These are phyloP conservation scores for Formicarius rufipectus DNA, from an alignment of 2,113 vertebrate species.

Conservation along the genomic window DNA sequence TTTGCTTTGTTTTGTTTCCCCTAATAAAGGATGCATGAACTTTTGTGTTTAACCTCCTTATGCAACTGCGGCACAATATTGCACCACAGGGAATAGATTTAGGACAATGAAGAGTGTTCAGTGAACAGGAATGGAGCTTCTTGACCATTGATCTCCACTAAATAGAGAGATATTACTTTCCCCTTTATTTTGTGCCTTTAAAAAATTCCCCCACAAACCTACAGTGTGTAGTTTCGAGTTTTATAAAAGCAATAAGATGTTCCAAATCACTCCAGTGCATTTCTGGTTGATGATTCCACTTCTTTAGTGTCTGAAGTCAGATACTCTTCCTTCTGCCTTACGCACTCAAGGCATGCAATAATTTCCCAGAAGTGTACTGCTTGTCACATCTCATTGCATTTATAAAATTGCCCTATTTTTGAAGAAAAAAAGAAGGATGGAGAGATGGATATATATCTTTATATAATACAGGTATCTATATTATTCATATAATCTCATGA, in stretches of 20 bases:
- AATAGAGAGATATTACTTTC: constrained; percentile 63
- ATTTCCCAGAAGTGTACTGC: constrained; percentile 67
- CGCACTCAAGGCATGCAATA: constrained; percentile 76
- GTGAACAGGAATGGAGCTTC: constrained; percentile 36
- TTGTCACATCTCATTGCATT: constrained; percentile 65
- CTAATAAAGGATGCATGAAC: constrained; percentile 57
- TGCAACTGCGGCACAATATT: constrained; percentile 54
- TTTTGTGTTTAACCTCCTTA: constrained; percentile 63
- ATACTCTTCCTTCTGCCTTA: constrained; percentile 73
- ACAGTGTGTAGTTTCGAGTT: constrained; percentile 62
- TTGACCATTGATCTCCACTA: constrained; percentile 46
- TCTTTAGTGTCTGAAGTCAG: constrained; percentile 74
- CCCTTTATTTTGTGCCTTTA: constrained; percentile 66
- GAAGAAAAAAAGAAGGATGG: constrained; percentile 9
- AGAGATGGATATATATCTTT: constrained; percentile 21
- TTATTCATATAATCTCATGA: constrained; percentile 45
- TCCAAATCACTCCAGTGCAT: constrained; percentile 66
- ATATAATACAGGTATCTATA: constrained; percentile 44
- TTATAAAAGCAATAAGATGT: constrained; percentile 79
- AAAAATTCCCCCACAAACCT: background rate
- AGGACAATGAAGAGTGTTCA: constrained; percentile 43
- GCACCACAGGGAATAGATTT: constrained; percentile 59
- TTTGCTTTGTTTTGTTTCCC: constrained; percentile 1
- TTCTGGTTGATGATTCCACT: constrained; percentile 72
- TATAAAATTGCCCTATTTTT: constrained; percentile 69